Percentiles rank a stretch among this genome's conserved stretches.
These are phyloP conservation scores for Dendrolimus pini DNA, from an alignment of 2,888 invertebrate species.

Conservation along the genomic window DNA sequence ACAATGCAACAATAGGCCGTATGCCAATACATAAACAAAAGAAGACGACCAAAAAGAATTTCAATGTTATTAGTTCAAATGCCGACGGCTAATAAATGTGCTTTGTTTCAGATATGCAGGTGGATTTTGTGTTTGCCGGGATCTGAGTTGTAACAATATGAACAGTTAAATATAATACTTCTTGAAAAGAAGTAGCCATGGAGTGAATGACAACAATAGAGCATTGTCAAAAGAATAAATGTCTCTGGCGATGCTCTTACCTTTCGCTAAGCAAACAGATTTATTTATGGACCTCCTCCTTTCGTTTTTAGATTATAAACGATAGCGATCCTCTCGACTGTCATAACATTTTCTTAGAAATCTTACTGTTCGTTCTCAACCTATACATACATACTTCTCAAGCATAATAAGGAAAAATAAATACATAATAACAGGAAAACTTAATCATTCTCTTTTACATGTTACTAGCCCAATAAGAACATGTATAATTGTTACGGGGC, in stretches of 20 bases:
- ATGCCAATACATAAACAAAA: no score
- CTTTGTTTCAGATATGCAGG: no score
- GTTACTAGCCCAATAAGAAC: no score
- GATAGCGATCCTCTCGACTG: neutral
- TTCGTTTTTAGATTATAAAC: neutral
- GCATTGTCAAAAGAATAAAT: conserved; percentile 2
- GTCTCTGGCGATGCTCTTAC: neutral
- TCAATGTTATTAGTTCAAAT: no score
- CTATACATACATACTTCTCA: neutral
- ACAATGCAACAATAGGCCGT: no score
- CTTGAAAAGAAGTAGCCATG: neutral
- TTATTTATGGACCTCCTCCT: neutral
- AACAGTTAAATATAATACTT: no score
- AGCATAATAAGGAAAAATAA: neutral
- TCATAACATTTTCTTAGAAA: neutral
- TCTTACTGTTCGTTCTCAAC: neutral
- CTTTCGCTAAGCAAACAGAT: neutral
- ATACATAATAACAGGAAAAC: neutral
- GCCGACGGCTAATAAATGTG: no score
- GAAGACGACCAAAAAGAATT: no score
- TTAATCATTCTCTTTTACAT: no score
- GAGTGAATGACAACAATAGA: conserved; percentile 5
- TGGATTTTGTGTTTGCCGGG: no score
- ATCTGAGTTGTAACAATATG: no score
- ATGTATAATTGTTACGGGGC: no score